Conservation (phyloP, 1,140 invertebrate genomes). For the Agraylea sexmaculata region DNA sequence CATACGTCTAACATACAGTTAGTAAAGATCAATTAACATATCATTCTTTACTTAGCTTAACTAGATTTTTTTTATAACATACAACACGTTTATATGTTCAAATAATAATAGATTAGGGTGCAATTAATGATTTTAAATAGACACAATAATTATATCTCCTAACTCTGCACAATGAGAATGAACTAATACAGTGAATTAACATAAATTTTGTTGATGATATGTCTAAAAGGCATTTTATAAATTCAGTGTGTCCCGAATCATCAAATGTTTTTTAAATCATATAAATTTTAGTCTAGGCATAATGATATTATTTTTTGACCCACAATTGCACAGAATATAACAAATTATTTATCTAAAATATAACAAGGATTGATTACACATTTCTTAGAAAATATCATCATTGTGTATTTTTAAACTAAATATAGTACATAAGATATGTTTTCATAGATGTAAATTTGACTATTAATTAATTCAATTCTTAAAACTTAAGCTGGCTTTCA, state of each 20-base stretch:
- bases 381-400: too few relatives aligned
- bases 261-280: constrained; percentile 1
- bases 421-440: too few relatives aligned
- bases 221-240: constrained; percentile 1
- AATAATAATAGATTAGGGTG: constrained; percentile 13
- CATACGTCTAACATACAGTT: constrained; percentile 15
- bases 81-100: constrained; percentile 14
- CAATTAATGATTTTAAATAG: background rate
- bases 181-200: background rate
- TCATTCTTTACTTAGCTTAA: constrained; percentile 8
- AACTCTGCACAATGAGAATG: background rate
- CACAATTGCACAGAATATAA: background rate
- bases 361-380: too few relatives aligned
- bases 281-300: too few relatives aligned
- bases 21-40: constrained; percentile 8
- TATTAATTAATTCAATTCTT: too few relatives aligned
- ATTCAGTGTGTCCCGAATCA: constrained; percentile 1
- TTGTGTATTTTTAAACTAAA: too few relatives aligned
- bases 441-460: too few relatives aligned
- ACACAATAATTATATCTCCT: background rate
- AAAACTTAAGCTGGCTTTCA: too few relatives aligned
- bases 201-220: constrained; percentile 2
- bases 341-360: too few relatives aligned
- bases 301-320: too few relatives aligned
- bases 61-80: constrained; percentile 14